A percentile compares a stretch with the other conserved stretches of the same genome.
Conservation (phyloP, 2,797 vertebrate genomes). For the Pangasius macronema region DNA sequence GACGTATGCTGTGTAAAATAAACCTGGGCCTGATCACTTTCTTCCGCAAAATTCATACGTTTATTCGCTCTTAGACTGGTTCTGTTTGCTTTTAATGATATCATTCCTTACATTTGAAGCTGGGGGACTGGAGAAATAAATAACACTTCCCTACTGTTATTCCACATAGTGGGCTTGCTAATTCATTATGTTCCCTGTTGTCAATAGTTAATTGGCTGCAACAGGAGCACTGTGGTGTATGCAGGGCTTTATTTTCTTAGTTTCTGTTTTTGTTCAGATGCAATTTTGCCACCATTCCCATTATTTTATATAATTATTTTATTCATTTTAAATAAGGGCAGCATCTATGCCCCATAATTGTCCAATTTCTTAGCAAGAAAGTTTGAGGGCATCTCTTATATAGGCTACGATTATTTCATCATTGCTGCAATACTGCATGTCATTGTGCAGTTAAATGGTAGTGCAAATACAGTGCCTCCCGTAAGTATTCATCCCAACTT, state of each 20-base stretch:
- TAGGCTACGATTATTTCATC: not conserved
- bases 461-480: not conserved
- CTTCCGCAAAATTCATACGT: not conserved
- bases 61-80: not conserved
- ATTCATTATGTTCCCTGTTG: not conserved
- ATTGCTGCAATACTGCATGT: not conserved
- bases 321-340: not conserved
- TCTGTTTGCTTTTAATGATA: not conserved
- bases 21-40: not conserved
- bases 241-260: not conserved
- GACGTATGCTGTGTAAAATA: not conserved
- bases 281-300: not conserved
- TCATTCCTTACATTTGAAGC: not conserved
- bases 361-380: not conserved
- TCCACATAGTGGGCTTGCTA: not conserved
- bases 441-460: not conserved
- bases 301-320: not conserved
- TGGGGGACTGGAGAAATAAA: not conserved
- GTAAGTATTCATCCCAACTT: not conserved
- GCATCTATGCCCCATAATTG: not conserved
- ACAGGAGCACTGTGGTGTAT: not conserved
- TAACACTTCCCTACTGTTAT: not conserved
- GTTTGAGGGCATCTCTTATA: not conserved
- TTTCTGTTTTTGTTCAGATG: not conserved
- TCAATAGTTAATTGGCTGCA: slow-evolving; percentile 1